Percentiles rank a stretch among this genome's conserved stretches.
Conservation (phyloP, 1,140 invertebrate genomes). For the Hirudo medicinalis region DNA sequence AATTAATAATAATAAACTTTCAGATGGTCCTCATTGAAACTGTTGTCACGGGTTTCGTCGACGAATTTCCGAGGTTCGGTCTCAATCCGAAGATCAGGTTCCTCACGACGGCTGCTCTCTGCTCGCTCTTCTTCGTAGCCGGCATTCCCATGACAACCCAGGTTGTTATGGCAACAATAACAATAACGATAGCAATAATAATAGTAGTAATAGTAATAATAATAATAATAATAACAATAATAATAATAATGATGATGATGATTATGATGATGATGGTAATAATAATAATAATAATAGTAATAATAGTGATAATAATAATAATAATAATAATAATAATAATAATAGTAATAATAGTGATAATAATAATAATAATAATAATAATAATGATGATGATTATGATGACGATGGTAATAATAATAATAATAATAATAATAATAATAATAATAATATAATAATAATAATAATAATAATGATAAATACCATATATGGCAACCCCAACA, state of each 20-base stretch:
- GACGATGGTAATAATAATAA: no score
- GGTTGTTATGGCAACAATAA: neutral
- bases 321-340: no score
- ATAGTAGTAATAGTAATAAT: no score
- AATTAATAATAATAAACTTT: neutral
- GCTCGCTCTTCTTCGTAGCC: constrained; percentile 13
- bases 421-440: neutral
- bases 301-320: no score
- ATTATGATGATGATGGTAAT: no score
- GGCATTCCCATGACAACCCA: constrained; percentile 20
- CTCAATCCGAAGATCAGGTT: constrained; percentile 19
- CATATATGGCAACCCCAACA: no score
- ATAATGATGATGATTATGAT: neutral
- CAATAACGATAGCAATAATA: no score
- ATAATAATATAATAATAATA: constrained; percentile 6
- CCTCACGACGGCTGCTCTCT: constrained; percentile 14
- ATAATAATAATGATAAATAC: neutral
- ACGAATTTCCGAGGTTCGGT: constrained; percentile 19
- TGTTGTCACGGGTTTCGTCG: constrained; percentile 21
- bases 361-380: constrained; percentile 12
- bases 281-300: neutral
- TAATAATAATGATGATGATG: no score
- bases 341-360: neutral
- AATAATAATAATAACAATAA: no score
- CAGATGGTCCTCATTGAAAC: constrained; percentile 24